Evolutionary conservation across 1,140 invertebrate species (phyloP), one percentile per base, ranked within the genome.

Genomic region (Bathynomus jamesi): DNA sequence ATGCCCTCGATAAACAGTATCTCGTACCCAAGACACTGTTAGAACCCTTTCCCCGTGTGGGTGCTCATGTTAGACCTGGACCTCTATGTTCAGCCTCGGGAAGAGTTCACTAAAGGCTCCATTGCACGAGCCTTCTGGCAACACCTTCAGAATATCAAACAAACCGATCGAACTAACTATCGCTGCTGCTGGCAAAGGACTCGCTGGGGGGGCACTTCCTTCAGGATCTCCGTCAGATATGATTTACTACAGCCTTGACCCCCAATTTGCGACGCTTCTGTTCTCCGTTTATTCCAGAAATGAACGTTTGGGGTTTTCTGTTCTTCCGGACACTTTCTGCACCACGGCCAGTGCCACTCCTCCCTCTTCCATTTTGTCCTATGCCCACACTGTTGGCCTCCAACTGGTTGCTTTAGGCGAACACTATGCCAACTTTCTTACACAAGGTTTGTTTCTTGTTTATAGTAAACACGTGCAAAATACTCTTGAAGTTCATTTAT

Each of bases 221-320:
- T 7, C 62, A 27, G 17, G 25, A 53, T 31, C 28, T 53, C 24
- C 27, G 27, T 21, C 67, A 25, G 67, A 53, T 30, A 69, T 69
- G 67, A 69, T 69, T 28, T 69, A 69, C 67, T 69, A 69, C 67
- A 69, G 46, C n/a, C 28, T 69, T 21, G 67, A 69, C 46, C 67
- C 67, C 7, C 67, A 69, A 61, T 69, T 69, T 28, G 67, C 53
- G 11, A 61, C 67, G 25, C 53, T 69, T 10, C 46, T 69, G 46
- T 69, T 69, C 46, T 69, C 67, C 13, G 46, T 69, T 28, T 69
- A 69, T 30, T 69, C 67, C 25, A 53, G 67, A 53, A 69, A 69
- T 61, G 67, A 69, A 69, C 67, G 67, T 28, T 53, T 29, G 60
- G 25, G 25, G 25, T 53, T 53, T 53, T 69, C 67, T 24, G 24